Conservation (phyloP, 2,797 vertebrate genomes). For the Carcharodon carcharias region DNA sequence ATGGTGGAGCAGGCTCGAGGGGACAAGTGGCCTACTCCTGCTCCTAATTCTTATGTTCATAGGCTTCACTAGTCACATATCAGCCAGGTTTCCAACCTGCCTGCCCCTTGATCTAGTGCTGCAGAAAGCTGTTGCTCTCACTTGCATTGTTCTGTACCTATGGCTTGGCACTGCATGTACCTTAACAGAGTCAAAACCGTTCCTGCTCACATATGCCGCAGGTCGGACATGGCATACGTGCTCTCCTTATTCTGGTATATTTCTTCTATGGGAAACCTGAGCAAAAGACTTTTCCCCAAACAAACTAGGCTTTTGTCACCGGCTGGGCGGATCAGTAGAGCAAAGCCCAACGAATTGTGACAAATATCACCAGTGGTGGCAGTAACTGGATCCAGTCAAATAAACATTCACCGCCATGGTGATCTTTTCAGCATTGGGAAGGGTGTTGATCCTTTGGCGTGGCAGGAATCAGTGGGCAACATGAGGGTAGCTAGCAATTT, state of each 20-base stretch:
- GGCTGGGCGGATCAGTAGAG: neutral
- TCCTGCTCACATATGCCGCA: neutral
- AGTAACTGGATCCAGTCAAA: neutral
- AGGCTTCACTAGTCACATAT: too few relatives aligned
- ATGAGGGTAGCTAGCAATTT: neutral
- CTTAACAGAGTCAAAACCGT: neutral
- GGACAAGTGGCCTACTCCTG: too few relatives aligned
- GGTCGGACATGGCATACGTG: neutral
- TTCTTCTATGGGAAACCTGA: neutral
- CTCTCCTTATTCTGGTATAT: neutral
- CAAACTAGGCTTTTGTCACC: neutral
- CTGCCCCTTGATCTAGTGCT: neutral
- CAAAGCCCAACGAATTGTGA: neutral
- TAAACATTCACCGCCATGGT: neutral
- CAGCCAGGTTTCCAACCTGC: neutral
- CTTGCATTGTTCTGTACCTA: neutral
- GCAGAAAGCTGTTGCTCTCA: neutral
- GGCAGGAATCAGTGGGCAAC: neutral
- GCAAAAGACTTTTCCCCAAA: neutral
- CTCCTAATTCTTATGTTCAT: too few relatives aligned
- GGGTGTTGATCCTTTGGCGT: neutral
- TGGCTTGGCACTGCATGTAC: neutral
- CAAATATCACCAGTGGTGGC: neutral
- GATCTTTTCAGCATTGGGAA: neutral
- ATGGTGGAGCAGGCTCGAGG: too few relatives aligned